Evolutionary conservation across 2,888 invertebrate species (phyloP).

Genomic region (Sarcophaga caerulescens): DNA sequence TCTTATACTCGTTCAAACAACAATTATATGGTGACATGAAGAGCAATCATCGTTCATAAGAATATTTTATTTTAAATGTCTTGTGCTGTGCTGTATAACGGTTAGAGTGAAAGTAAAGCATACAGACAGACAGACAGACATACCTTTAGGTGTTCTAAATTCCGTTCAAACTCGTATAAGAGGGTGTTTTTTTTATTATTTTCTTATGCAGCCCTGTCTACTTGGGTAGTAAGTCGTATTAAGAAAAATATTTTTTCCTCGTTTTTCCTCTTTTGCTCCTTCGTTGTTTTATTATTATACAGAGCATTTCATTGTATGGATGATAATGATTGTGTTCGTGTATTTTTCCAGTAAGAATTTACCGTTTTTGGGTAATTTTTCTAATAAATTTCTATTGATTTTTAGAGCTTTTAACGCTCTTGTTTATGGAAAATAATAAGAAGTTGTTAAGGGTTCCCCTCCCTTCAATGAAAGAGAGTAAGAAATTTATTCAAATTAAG

Average conservation of each 20-base stretch:
- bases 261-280: not conserved
- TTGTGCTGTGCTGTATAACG: not conserved
- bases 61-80: too few relatives aligned
- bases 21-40: not conserved
- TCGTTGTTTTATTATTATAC: not conserved
- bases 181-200: slow-evolving; percentile 29
- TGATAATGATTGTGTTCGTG: not conserved
- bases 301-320: not conserved
- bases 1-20: not conserved
- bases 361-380: not conserved
- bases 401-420: not conserved
- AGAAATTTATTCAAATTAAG: too few relatives aligned
- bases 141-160: slow-evolving; percentile 48
- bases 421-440: too few relatives aligned
- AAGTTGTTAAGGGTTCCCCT: too few relatives aligned
- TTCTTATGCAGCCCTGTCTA: not conserved
- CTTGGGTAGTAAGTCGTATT: not conserved
- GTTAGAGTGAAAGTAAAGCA: slow-evolving; percentile 31
- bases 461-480: too few relatives aligned
- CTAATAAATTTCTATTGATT: not conserved
- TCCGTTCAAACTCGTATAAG: not conserved
- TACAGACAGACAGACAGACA: too few relatives aligned
- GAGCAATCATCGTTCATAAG: not conserved
- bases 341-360: not conserved
- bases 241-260: not conserved